Base-by-base conservation (phyloP, 2,797 vertebrate species). In the Aphelocoma californica region DNA sequence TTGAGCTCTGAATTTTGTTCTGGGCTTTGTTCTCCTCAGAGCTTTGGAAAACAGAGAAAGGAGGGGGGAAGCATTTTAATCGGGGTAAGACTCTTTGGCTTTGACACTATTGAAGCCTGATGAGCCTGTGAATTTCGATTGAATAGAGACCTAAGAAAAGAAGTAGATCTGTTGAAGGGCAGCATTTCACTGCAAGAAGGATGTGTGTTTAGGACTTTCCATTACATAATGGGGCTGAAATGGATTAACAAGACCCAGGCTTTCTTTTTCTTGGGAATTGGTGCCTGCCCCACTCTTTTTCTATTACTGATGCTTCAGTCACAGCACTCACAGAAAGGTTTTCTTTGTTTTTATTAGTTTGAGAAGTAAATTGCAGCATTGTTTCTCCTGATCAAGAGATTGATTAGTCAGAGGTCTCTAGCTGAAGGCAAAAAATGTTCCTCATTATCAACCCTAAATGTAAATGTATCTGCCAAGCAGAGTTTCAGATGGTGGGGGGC, bases 211-310 rank as follows among this genome's bases (percentile, higher is more conserved):
- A 96, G 96, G 93, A 89, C 86, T 97, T 97, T 96, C 96, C 93
- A 90, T 96, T 96, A 93, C 96, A 97, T 97, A 97, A 97, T 95
- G 80, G 81, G 79, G 57, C 95, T 92, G 91, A 93, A 95, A 94
- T 95, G 97, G 85, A 96, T 97, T 98, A 97, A 97, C 93, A 97
- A 96, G 91, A 91, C 94, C 81, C 78, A 95, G 81, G 92, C 92
- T 93, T 97, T 97, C 96, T 97, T 97, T 93, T 97, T 73, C 95
- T 95, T 95, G 93, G 96, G 97, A 97, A 97, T 90, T 96, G 96
- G 88, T 97, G 95, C 75, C 95, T 97, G 90, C 85, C 62, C 89
- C 78, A 83, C 86, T 97, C 81, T 92, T 85, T 96, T 92, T 97
- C 93, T 93, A 81, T 97, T 96, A 95, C 96, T 96, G 95, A 92